Base-by-base conservation (phyloP, 2,113 vertebrate genomes). In the Astatoreochromis straeleni region DNA sequence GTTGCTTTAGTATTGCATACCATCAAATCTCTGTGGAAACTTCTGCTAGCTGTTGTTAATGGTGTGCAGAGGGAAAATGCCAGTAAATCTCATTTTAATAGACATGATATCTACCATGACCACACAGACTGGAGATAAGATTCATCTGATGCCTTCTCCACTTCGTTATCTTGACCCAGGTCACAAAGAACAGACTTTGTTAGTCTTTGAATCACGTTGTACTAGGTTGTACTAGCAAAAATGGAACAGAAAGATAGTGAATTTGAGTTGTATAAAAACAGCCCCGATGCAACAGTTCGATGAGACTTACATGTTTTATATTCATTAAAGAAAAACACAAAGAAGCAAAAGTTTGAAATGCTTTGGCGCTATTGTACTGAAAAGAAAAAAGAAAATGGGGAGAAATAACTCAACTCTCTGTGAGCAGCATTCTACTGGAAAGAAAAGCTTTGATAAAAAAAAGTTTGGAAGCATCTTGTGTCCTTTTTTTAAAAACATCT, bases 11-110 rank as follows among this genome's bases (percentile, higher is more conserved):
- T 86, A 87, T 89, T 14, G 24, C 82, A 88, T 90, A 58, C 89
- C 87, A 89, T 89, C 68, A 82, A 42, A 91, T 90, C 81, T 91
- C 85, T 84, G 81, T 79, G 81, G 89, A 87, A 90, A 91, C 84
- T 40, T 87, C 65, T 85, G 85, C 21, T 84, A 54, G 86, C 21
- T 85, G 81, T 87, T 86, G 65, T 75, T 65, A 87, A 75, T 58
- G 17, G 49, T 86, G 80, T 53, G 80, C 63, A 86, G 68, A 85
- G 53, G 24, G 83, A 83, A 87, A 84, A 9, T 12, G 21, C 58
- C 10, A 58, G 40, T 81, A 5, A 21, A 26, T 83, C 12, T 53
- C 10, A 19, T 81, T 87, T 87, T 75, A 85, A 83, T 38, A 87
- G 53, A 82, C 47, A 29, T 55, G 49, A 73, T 84, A 73, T 85